These are phyloP conservation scores for Uria lomvia DNA, from an alignment of 2,113 vertebrate species.

Conservation along the genomic window DNA sequence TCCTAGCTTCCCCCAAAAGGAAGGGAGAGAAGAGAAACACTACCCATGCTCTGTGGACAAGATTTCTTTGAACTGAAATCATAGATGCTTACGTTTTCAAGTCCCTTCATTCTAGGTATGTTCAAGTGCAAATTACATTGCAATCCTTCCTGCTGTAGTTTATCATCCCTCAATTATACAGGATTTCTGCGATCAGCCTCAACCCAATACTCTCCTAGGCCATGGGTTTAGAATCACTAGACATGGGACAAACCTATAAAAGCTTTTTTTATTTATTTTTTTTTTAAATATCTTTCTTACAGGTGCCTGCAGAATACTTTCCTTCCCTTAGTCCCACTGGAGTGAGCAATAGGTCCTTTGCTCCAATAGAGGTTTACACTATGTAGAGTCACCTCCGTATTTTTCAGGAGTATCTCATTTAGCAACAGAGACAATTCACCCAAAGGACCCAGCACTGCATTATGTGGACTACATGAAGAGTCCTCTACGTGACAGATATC, in stretches of 20 bases:
- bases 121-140: background rate
- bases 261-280: background rate
- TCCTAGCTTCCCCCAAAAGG: background rate
- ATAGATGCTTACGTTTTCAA: background rate
- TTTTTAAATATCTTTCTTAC: background rate
- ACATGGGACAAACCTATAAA: background rate
- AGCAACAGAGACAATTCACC: background rate
- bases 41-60: background rate
- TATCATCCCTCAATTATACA: background rate
- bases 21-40: background rate
- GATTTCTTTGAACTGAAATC: background rate
- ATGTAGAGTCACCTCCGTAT: accelerated
- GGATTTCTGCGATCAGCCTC: background rate
- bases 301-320: background rate
- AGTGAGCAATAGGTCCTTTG: background rate
- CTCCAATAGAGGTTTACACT: background rate
- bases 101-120: background rate
- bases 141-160: background rate
- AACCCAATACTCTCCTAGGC: background rate
- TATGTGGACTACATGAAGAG: background rate
- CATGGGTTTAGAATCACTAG: background rate
- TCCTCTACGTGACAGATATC: background rate
- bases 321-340: background rate
- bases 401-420: background rate
- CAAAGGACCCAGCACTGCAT: background rate